Conservation (phyloP, 1,140 invertebrate genomes). For the Penaeus japonicus region DNA sequence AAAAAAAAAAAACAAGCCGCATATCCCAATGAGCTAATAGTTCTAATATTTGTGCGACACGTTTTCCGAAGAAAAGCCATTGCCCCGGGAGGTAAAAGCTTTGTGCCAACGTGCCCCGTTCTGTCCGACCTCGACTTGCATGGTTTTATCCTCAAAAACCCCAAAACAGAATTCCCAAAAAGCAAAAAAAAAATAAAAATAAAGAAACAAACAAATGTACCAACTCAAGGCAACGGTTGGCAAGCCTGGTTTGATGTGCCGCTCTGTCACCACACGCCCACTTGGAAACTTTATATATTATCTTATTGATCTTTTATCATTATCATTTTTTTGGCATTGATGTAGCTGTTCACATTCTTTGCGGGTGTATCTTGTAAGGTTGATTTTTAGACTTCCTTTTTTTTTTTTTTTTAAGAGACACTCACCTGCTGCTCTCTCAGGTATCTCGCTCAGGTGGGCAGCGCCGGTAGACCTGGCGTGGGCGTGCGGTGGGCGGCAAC, state of each 20-base stretch:
- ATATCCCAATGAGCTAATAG: too few species aligned
- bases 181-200: constrained; percentile 29
- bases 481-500: background rate
- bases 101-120: background rate
- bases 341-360: too few species aligned
- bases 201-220: constrained; percentile 9
- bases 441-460: too few species aligned
- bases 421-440: too few species aligned
- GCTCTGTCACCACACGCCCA: background rate
- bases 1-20: too few species aligned
- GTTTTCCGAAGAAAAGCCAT: too few species aligned
- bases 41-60: too few species aligned
- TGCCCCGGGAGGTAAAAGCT: too few species aligned
- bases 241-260: background rate
- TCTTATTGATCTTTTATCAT: background rate
- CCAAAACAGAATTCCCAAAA: constrained; percentile 42
- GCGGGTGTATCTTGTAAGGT: too few species aligned
- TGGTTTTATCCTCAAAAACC: constrained; percentile 49
- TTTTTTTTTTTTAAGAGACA: too few species aligned
- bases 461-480: background rate
- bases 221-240: constrained; percentile 31
- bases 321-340: background rate
- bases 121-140: constrained; percentile 26
- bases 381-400: too few species aligned
- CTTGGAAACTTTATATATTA: background rate